Conservation (phyloP, 2,888 invertebrate species). For the Phytoseiulus persimilis region DNA sequence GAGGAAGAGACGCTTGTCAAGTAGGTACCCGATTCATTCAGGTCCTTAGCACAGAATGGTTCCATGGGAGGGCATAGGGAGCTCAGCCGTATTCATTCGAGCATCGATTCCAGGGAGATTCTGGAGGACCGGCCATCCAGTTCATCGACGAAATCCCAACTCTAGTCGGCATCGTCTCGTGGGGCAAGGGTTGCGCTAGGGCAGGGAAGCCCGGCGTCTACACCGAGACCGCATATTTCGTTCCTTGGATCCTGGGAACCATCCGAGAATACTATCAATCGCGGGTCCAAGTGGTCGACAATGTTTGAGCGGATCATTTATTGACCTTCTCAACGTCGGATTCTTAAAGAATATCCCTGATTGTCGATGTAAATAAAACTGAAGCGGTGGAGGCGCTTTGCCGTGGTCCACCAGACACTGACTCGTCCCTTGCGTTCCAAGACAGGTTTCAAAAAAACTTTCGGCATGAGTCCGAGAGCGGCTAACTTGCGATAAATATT, state of each 20-base stretch:
- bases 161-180: slow-evolving; percentile 14
- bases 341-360: too few relatives aligned
- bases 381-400: too few relatives aligned
- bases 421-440: too few relatives aligned
- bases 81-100: not conserved
- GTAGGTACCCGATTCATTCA: slow-evolving; percentile 40
- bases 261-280: not conserved
- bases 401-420: too few relatives aligned
- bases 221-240: slow-evolving; percentile 6
- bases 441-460: too few relatives aligned
- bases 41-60: too few relatives aligned
- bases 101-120: slow-evolving; percentile 1
- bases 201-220: slow-evolving; percentile 21
- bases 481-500: too few relatives aligned
- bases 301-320: not conserved
- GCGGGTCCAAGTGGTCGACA: not conserved
- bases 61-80: too few relatives aligned
- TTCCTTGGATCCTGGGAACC: slow-evolving; percentile 6
- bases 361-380: too few relatives aligned
- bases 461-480: too few relatives aligned
- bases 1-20: slow-evolving; percentile 46
- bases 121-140: slow-evolving; percentile 19
- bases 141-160: slow-evolving; percentile 24
- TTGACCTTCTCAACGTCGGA: too few relatives aligned
- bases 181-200: slow-evolving; percentile 19